Evolutionary conservation across 2,888 invertebrate genomes (phyloP).

Genomic region (Eupithecia pulchellata): DNA sequence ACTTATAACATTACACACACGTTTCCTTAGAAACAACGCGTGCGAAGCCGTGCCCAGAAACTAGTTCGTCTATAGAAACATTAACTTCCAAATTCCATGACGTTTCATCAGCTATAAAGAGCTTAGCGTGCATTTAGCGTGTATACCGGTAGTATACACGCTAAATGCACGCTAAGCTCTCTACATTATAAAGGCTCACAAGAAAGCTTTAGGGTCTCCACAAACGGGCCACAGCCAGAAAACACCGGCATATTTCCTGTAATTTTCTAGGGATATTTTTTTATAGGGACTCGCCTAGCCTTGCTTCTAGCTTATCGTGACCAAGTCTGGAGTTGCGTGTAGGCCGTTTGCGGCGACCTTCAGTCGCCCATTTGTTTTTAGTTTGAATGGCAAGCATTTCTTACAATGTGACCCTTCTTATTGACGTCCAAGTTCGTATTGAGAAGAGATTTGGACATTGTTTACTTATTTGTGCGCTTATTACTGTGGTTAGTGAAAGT

Average conservation of each 20-base stretch:
- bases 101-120: not conserved
- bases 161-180: no score
- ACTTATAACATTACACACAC: no score
- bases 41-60: not conserved
- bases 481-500: conserved; percentile 13
- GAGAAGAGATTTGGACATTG: conserved; percentile 15
- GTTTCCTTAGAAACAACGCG: not conserved
- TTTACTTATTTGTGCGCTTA: conserved; percentile 11
- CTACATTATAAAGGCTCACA: conserved; percentile 41
- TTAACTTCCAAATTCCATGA: not conserved
- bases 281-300: no score
- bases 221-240: no score
- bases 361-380: conserved; percentile 34
- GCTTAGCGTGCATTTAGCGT: not conserved
- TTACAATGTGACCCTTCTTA: conserved; percentile 15
- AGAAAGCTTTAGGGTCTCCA: conserved; percentile 41
- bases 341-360: no score
- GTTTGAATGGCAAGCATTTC: conserved; percentile 41
- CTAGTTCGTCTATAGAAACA: not conserved
- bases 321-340: no score
- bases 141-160: no score
- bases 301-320: no score
- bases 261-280: no score
- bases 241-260: no score
- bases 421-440: conserved; percentile 15